Percentiles rank a stretch among this genome's conserved stretches.
These are phyloP conservation scores for Hypena proboscidalis DNA, from an alignment of 2,888 invertebrate species.

Conservation along the genomic window DNA sequence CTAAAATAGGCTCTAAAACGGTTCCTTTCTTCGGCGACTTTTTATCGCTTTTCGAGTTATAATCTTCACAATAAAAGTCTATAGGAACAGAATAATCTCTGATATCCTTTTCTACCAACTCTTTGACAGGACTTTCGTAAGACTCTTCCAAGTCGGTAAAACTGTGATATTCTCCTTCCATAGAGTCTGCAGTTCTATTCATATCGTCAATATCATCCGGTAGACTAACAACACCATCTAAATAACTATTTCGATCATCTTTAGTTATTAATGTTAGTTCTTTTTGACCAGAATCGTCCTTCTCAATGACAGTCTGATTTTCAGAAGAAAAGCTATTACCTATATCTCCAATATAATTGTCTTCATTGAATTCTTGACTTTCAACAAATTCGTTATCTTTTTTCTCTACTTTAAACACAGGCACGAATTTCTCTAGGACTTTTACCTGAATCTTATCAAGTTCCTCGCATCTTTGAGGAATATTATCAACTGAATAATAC, in stretches of 20 bases:
- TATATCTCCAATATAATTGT: slow-evolving; percentile 70
- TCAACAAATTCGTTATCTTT: slow-evolving; percentile 67
- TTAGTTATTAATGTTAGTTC: slow-evolving; percentile 4
- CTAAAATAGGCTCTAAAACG: slow-evolving; percentile 74
- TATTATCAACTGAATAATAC: slow-evolving; percentile 66
- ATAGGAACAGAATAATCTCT: slow-evolving; percentile 80
- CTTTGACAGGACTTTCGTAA: slow-evolving; percentile 78
- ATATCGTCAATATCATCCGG: slow-evolving; percentile 41
- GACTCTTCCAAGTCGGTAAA: slow-evolving; percentile 73
- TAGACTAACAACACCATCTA: slow-evolving; percentile 47
- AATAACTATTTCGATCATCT: slow-evolving; percentile 25
- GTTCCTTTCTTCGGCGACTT: slow-evolving; percentile 64
- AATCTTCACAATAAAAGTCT: slow-evolving; percentile 74
- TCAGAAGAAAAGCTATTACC: slow-evolving; percentile 64
- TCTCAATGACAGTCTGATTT: slow-evolving; percentile 64
- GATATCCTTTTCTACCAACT: slow-evolving; percentile 77
- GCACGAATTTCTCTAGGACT: slow-evolving; percentile 56
- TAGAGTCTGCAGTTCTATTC: slow-evolving; percentile 52
- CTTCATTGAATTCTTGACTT: slow-evolving; percentile 77
- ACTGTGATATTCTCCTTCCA: slow-evolving; percentile 80
- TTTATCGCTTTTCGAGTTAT: slow-evolving; percentile 51
- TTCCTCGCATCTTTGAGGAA: slow-evolving; percentile 61
- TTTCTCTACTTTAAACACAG: slow-evolving; percentile 56
- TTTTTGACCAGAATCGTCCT: slow-evolving; percentile 22
- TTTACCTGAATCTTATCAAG: slow-evolving; percentile 44